phyloP scores from a whole-genome alignment of 2,888 invertebrate species.

The Chymomyza fuscimana region DNA sequence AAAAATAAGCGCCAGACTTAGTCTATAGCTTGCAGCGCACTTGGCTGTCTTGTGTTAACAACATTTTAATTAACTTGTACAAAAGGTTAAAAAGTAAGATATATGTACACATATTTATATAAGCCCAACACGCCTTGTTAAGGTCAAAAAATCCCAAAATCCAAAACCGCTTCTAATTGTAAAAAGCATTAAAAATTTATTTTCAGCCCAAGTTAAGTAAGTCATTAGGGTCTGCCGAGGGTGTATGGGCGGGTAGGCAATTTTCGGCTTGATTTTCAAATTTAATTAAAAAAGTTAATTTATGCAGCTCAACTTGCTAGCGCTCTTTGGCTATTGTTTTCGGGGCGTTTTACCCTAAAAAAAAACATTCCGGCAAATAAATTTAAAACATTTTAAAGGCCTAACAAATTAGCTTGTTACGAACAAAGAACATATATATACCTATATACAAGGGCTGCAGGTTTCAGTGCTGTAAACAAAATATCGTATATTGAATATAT shows the following conservation, averaged over 20 bases:
- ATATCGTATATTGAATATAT: constrained; percentile 63
- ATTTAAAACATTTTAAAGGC: constrained; percentile 26
- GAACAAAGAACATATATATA: constrained; percentile 22
- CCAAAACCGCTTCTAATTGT: constrained; percentile 29
- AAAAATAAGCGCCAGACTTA: neutral
- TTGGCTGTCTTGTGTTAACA: neutral
- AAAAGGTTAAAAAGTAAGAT: neutral
- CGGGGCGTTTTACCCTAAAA: neutral
- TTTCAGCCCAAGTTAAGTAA: constrained; percentile 4
- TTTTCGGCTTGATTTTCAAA: constrained; percentile 20
- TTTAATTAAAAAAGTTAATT: constrained; percentile 67
- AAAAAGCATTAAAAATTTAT: constrained; percentile 43
- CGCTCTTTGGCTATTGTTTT: neutral
- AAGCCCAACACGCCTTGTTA: neutral
- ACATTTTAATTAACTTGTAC: neutral
- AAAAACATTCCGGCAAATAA: neutral
- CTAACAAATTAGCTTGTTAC: constrained; percentile 71
- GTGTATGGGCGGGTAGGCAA: constrained; percentile 5
- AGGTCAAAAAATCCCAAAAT: neutral
- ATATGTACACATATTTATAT: neutral
- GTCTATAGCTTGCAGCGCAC: neutral
- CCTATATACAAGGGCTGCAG: constrained; percentile 13
- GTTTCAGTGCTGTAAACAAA: constrained; percentile 44
- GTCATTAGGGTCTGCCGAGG: neutral
- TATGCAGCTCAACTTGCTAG: constrained; percentile 30